Conservation (phyloP, 2,797 vertebrate genomes). For the Scolopax rusticola region DNA sequence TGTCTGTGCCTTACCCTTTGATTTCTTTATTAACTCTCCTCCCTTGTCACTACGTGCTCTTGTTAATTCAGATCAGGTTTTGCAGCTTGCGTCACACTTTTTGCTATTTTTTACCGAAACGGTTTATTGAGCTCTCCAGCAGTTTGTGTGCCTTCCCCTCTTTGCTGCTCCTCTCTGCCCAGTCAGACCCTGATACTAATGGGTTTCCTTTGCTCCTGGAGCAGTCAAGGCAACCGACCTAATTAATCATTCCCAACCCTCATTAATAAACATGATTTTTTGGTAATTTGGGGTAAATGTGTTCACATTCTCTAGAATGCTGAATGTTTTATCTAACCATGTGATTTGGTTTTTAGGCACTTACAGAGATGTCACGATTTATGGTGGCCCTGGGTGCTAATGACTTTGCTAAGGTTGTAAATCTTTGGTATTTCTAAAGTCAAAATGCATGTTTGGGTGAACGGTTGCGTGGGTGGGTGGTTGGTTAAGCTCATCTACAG, state of each 20-base stretch:
- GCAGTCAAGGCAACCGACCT: neutral
- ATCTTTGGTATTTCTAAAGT: neutral
- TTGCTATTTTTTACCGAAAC: neutral
- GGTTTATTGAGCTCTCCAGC: neutral
- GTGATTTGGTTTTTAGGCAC: neutral
- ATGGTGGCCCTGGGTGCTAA: neutral
- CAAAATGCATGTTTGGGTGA: neutral
- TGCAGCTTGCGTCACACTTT: neutral
- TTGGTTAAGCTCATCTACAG: neutral
- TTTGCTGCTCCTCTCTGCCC: neutral
- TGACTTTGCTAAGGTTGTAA: neutral
- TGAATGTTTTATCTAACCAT: neutral
- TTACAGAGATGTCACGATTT: neutral
- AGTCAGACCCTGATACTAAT: neutral
- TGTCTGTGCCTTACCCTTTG: conserved; percentile 1
- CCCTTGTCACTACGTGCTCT: neutral
- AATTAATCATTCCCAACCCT: neutral
- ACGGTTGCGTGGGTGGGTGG: accelerated
- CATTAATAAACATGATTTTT: neutral
- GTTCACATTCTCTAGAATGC: neutral
- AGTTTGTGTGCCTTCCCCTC: neutral
- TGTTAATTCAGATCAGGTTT: conserved; percentile 29
- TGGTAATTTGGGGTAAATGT: neutral
- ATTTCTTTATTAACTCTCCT: conserved; percentile 56
- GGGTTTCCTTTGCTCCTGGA: neutral